Evolutionary conservation across 1,140 invertebrate species (phyloP).

Genomic region (Drosophila azteca): DNA sequence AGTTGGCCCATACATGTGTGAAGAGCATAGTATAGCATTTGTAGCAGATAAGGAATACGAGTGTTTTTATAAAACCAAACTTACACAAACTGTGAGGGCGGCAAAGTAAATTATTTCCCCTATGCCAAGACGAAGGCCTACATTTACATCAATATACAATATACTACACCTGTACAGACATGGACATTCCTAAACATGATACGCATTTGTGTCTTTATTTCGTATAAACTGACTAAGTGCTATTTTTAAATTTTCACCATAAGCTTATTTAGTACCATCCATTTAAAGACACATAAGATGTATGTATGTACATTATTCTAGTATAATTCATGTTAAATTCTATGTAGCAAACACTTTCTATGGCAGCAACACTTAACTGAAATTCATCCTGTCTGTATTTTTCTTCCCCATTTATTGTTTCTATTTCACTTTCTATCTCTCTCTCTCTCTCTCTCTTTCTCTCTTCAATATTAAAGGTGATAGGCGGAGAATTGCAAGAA

Average conservation of each 20-base stretch:
- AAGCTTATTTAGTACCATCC: constrained; percentile 9
- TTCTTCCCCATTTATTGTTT: constrained; percentile 74
- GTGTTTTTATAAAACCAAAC: too few species aligned
- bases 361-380: constrained; percentile 13
- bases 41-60: too few species aligned
- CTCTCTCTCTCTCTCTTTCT: constrained; percentile 50
- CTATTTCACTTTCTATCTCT: constrained; percentile 68
- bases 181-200: too few species aligned
- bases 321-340: constrained; percentile 1
- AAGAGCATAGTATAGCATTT: too few species aligned
- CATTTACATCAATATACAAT: too few species aligned
- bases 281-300: neutral
- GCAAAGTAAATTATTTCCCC: too few species aligned
- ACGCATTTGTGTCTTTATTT: too few species aligned
- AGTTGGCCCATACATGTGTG: too few species aligned
- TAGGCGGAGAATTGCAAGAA: constrained; percentile 99
- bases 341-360: constrained; percentile 8
- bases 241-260: constrained; percentile 1
- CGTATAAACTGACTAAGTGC: too few species aligned
- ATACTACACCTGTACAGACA: too few species aligned
- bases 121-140: too few species aligned
- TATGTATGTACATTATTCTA: constrained; percentile 8
- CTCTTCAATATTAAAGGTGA: constrained; percentile 90
- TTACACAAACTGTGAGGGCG: too few species aligned
- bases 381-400: constrained; percentile 55